Base-by-base conservation (phyloP, 2,888 invertebrate genomes). In the Unio pictorum region DNA sequence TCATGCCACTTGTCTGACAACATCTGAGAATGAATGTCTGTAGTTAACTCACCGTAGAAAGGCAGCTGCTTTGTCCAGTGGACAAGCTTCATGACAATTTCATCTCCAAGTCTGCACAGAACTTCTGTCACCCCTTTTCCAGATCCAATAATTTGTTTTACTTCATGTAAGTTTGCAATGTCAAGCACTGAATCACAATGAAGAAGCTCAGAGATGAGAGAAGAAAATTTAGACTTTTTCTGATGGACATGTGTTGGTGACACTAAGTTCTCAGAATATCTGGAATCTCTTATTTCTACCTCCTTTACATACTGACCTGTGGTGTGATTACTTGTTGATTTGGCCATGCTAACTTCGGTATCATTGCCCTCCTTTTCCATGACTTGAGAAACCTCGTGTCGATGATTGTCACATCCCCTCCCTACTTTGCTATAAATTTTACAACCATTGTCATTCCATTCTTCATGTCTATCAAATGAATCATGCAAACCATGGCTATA, bases 21-120 rank as follows among this genome's bases (percentile, higher is more conserved):
- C 83, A 99, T 92, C 91, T 96, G 95, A 78, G 98, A 98, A 68
- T 85, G 84, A 17, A 91, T 95, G 91, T 97, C 96, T 87, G 98
- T 96, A 67, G 98, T 98, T 83, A 99, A 94, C 91, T 98, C 97
- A 91, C 95, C 93, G 91, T 98, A 99, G 92, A 99, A 99, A 71
- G 99, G 98, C 91, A 99, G 92, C 91, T 97, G 94, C 91, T 98
- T 98, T 87, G 98, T 98, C 99, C 99, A 99, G 91, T 97, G 97
- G 81, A 99, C 98, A 92, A 99, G 93, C 92, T 98, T 97, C 92
- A 96, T 96, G 71, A 99, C 98, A 87, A 99, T 98, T 81, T 97
- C 97, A 92, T 99, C 98, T 67, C 98, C 98, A 88, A 98, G 96
- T 91, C 95, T 95, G 92, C 96, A 96, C 84, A 98, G 93, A 91